phyloP scores from a whole-genome alignment of 2,888 invertebrate species.

The Drosophila acutilabella region DNA sequence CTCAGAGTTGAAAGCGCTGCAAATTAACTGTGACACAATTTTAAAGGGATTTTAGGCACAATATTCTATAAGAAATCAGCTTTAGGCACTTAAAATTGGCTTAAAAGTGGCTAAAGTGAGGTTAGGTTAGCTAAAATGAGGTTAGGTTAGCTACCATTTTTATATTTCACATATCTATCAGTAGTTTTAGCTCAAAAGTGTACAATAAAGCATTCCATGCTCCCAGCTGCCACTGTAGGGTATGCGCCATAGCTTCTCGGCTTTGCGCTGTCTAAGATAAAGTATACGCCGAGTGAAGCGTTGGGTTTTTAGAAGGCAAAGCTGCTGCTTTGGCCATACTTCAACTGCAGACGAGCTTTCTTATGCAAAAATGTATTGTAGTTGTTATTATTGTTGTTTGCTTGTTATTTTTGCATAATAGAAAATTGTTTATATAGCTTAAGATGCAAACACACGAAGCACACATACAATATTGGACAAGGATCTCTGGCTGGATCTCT shows the following conservation, averaged over 20 bases:
- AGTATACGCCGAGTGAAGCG: not conserved
- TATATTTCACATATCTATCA: too few species aligned
- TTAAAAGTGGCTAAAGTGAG: too few species aligned
- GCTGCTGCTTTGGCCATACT: slow-evolving; percentile 54
- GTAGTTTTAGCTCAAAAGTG: not conserved
- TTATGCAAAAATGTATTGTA: slow-evolving; percentile 72
- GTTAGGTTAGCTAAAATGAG: too few species aligned
- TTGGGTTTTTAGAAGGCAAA: not conserved
- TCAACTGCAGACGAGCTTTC: slow-evolving; percentile 68
- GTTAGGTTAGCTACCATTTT: too few species aligned
- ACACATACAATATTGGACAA: slow-evolving; percentile 39
- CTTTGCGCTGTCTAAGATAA: not conserved
- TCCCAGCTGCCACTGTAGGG: slow-evolving; percentile 10
- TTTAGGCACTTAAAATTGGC: too few species aligned
- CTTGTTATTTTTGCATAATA: slow-evolving; percentile 78
- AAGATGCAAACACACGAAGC: slow-evolving; percentile 19
- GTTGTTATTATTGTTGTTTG: slow-evolving; percentile 50
- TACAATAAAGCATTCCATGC: not conserved
- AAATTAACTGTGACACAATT: not conserved
- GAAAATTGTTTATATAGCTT: slow-evolving; percentile 78
- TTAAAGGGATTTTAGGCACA: not conserved
- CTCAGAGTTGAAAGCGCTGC: not conserved
- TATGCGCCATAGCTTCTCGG: slow-evolving; percentile 7
- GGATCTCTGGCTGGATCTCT: slow-evolving; percentile 28
- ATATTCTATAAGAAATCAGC: too few species aligned